Evolutionary conservation across 2,888 invertebrate genomes (phyloP), one percentile per base, ranked within the genome.

Genomic region (Lottia gigantea): DNA sequence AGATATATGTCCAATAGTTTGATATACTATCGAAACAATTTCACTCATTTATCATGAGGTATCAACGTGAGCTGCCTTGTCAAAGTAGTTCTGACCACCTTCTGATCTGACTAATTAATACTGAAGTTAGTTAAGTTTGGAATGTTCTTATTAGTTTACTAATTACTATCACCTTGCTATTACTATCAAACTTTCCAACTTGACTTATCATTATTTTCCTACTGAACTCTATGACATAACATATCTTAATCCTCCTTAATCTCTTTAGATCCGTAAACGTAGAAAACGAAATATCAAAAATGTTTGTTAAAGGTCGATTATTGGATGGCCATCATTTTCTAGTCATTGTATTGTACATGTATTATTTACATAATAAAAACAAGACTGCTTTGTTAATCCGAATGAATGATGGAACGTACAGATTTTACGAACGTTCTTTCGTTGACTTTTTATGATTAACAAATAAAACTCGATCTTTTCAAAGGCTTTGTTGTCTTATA

Each of bases 381-480:
- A 55, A 3, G 7, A 14, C 55, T 23, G 55, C 23, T 19, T 19
- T 23, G 55, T 55, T 55, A 55, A 55, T 55, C 55, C 55, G 23
- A 23, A 55, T 55, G 19, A 55, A 23, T 23, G 19, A 68, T 62
- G 46, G 26, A 46, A 62, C 67, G 19, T 62, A 62, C 61, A 45
- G 62, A 46, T 62, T 62, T 19, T n/a, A 25, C 26, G 26, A 19
- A 45, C 62, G 67, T 49, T 66, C 62, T 62, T 62, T 62, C 26
- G 61, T 66, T 26, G 66, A 31, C 16, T 26, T 45, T 49, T 61
- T 40, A 55, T 66, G 66, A 66, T 68, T 62, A 68, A 46, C 67
- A 62, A 68, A 62, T 62, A 68, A 62, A 62, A 62, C 62, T 15
- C 16, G 25, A 62, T 61, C 62, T 68, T 62, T 62, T 62, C 62